Conservation (phyloP, 1,140 invertebrate species). For the Lepidurus packardi region DNA sequence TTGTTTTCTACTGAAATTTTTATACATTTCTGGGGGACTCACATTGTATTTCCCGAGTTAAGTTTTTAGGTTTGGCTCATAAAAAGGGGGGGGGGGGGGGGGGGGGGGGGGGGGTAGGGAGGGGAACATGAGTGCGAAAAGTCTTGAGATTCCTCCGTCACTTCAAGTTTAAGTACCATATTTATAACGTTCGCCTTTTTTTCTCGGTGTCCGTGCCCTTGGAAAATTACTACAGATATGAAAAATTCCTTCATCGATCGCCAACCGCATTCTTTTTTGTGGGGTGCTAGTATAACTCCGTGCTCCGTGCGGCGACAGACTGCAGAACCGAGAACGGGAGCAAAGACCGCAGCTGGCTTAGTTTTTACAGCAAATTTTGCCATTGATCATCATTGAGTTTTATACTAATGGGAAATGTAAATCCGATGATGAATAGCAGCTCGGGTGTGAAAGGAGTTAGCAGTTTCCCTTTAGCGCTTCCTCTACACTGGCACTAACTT, state of each 20-base stretch:
- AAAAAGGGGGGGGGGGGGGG: no score
- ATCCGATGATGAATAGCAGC: constrained; percentile 21
- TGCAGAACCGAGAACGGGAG: not conserved
- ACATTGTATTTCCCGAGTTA: no score
- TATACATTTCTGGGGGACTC: no score
- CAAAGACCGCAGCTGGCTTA: constrained; percentile 4
- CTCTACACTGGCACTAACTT: not conserved
- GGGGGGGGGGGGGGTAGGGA: no score
- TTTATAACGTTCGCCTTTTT: not conserved
- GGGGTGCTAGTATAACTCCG: not conserved
- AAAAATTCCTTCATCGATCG: constrained; percentile 11
- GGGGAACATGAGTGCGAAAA: not conserved
- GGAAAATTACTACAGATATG: not conserved
- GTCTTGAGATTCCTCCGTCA: not conserved
- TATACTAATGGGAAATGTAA: constrained; percentile 19
- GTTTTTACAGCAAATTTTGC: constrained; percentile 5
- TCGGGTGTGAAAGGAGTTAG: constrained; percentile 10
- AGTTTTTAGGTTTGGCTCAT: no score
- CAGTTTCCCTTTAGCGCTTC: constrained; percentile 1
- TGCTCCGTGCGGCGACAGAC: not conserved
- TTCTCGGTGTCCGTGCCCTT: not conserved
- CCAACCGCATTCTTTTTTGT: not conserved
- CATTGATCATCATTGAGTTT: constrained; percentile 22
- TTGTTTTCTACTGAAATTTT: no score
- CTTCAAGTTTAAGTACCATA: not conserved